Percentiles rank a stretch among this genome's conserved stretches.
These are phyloP conservation scores for Dipus sagitta DNA, from an alignment of 2,797 vertebrate genomes.

Conservation along the genomic window DNA sequence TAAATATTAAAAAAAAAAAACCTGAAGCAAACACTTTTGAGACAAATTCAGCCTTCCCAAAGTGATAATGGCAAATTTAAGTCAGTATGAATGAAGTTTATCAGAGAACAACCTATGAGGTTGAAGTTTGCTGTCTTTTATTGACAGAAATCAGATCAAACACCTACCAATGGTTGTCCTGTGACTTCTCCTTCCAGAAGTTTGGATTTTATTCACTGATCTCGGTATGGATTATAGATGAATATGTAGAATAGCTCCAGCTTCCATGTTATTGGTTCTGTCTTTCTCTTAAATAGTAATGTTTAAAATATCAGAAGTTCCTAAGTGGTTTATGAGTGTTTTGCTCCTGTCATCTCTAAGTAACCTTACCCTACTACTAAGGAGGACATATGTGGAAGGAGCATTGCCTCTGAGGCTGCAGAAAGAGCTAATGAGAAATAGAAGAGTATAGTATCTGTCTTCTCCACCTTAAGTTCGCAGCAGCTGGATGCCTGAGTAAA, in stretches of 20 bases:
- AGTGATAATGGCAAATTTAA: slow-evolving; percentile 28
- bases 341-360: slow-evolving; percentile 15
- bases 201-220: not conserved
- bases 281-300: slow-evolving; percentile 13
- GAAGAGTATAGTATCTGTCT: not conserved
- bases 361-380: not conserved
- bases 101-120: not conserved
- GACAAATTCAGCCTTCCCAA: slow-evolving; percentile 37
- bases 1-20: not conserved
- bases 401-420: not conserved
- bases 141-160: slow-evolving; percentile 10
- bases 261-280: not conserved
- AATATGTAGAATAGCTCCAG: not conserved
- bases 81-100: not conserved
- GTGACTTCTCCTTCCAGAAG: slow-evolving; percentile 47
- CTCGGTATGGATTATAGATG: not conserved
- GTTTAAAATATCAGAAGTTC: slow-evolving; percentile 11
- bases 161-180: not conserved
- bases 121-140: slow-evolving; percentile 17
- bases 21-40: not conserved
- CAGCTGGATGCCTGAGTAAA: not conserved
- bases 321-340: not conserved
- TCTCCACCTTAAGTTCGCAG: not conserved
- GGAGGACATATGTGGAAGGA: slow-evolving; percentile 17
- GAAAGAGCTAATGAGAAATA: slow-evolving; percentile 27